phyloP scores from a whole-genome alignment of 2,888 invertebrate genomes.

The Andrena praecox region DNA sequence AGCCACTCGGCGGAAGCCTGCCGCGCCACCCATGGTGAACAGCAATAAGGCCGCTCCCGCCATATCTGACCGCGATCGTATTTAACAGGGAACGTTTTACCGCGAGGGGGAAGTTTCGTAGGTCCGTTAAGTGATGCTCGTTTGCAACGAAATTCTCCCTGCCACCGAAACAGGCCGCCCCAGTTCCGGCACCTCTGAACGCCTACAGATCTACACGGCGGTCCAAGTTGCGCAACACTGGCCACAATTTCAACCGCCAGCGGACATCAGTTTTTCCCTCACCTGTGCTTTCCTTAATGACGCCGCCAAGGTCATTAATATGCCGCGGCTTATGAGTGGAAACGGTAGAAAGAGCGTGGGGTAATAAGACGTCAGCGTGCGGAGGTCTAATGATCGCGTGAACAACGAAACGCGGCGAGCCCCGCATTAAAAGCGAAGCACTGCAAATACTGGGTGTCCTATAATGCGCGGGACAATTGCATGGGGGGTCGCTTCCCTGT shows the following conservation, averaged over 20 bases:
- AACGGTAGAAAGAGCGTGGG: slow-evolving; percentile 32
- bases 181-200: neutral
- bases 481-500: neutral
- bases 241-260: neutral
- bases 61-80: neutral
- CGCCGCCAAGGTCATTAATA: slow-evolving; percentile 57
- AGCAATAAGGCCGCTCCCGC: neutral
- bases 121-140: neutral
- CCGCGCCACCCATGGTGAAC: slow-evolving; percentile 5
- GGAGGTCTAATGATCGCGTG: slow-evolving; percentile 61
- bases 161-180: neutral
- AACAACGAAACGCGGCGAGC: slow-evolving; percentile 38
- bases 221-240: slow-evolving; percentile 8
- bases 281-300: slow-evolving; percentile 37
- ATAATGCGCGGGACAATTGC: neutral
- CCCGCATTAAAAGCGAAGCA: neutral
- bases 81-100: neutral
- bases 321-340: slow-evolving; percentile 34
- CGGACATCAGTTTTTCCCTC: neutral
- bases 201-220: neutral
- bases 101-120: neutral
- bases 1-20: neutral
- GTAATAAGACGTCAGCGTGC: slow-evolving; percentile 61
- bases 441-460: neutral
- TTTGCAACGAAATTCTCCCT: neutral